Evolutionary conservation across 2,797 vertebrate species (phyloP).

Genomic region (Hybognathus amarus): DNA sequence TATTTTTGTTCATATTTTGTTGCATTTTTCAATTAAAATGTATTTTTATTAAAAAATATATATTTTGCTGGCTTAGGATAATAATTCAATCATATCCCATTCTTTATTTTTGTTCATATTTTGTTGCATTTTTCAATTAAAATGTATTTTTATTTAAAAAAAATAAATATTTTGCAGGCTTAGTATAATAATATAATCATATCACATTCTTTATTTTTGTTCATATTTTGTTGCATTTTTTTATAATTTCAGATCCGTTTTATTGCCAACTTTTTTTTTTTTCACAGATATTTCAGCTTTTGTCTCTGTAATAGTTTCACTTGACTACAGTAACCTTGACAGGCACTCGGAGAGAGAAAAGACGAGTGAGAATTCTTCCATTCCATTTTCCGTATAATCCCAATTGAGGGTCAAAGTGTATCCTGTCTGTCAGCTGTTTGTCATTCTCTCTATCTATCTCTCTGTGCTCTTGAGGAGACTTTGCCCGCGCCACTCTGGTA

Average conservation of each 20-base stretch:
- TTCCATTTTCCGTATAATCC: slow-evolving; percentile 73
- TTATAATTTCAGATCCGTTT: not conserved
- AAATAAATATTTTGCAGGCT: no score
- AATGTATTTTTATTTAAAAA: no score
- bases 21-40: no score
- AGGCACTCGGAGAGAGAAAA: not conserved
- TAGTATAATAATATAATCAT: no score
- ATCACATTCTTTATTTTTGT: no score
- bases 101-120: no score
- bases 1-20: no score
- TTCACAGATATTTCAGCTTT: not conserved
- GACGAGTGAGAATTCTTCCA: slow-evolving; percentile 65
- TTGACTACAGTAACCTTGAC: slow-evolving; percentile 30
- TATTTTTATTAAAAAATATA: no score
- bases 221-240: not conserved
- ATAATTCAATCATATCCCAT: not conserved
- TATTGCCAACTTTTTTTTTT: not conserved
- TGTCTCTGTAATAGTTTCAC: not conserved
- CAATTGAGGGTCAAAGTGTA: slow-evolving; percentile 55
- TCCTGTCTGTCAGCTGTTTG: slow-evolving; percentile 38
- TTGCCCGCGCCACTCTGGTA: slow-evolving; percentile 55
- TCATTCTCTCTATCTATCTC: slow-evolving; percentile 20
- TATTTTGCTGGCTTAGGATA: not conserved
- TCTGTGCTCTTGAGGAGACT: slow-evolving; percentile 49
- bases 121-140: no score